Evolutionary conservation across 35 echinoderm and acorn worm species (phyloP), one percentile per base, ranked within the genome.

Genomic region (Eucidaris tribuloides): DNA sequence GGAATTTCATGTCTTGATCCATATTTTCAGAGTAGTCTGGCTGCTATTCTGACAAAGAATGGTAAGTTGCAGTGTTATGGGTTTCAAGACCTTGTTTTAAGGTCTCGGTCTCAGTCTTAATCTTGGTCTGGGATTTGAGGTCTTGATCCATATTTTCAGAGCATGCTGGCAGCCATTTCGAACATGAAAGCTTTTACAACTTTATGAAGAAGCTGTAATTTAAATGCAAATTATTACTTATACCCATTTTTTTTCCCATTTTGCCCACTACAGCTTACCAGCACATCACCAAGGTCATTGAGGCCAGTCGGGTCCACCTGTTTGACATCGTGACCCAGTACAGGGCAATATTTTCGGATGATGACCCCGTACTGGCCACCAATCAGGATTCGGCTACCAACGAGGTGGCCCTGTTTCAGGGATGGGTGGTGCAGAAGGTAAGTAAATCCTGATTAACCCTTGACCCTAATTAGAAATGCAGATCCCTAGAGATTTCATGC

Each of bases 301-400:
- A 97, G 74, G 86, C 86, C 4, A 97, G 94, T 42, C 71, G 94
- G n/a, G 94, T 97, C 5, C 94, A 97, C 77, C 94, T 97, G 6
- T 97, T 97, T 83, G 94, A 97, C 78, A 97, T 97, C 64, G 92
- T 97, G 71, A 97, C 94, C 27, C 94, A 97, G 58, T 97, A 97
- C 63, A 76, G 94, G 22, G 94, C 94, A 5, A 97, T 97, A 42
- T 97, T 99, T 79, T 93, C 90, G 2, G 96, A 99, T 65, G 96
- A 99, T 64, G 96, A 99, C 31, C 96, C 96, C 3, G 85, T 99
- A 15, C 78, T 99, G 23, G 62, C 96, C 7, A 65, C 96, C 77
- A 93, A 62, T 65, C 82, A 90, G n/a, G 96, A 93, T 33, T 83
- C 81, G 18, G 41, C 59, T 35, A 91, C 83, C n/a, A 93, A 93